Evolutionary conservation across 1,140 invertebrate species (phyloP).

Genomic region (Colletes latitarsis): DNA sequence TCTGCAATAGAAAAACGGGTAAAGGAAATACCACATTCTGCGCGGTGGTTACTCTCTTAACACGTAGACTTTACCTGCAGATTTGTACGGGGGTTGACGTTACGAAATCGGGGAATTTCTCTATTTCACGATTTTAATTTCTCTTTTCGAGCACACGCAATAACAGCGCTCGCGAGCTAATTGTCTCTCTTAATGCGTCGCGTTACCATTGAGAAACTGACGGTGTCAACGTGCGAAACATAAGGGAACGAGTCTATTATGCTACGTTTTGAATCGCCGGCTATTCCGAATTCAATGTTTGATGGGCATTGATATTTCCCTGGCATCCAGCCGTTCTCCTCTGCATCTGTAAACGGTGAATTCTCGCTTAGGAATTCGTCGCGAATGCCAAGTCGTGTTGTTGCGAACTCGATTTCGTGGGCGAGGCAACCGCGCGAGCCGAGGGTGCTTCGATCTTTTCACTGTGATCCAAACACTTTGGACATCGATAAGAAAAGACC

Average conservation of each 20-base stretch:
- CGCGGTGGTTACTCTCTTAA: too few relatives aligned
- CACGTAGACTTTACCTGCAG: too few relatives aligned
- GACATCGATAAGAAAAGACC: neutral
- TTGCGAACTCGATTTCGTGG: conserved; percentile 59
- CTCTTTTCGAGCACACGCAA: neutral
- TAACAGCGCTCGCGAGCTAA: neutral
- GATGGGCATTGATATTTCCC: conserved; percentile 55
- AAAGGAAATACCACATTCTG: too few relatives aligned
- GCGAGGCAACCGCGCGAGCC: conserved; percentile 39
- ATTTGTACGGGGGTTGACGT: too few relatives aligned
- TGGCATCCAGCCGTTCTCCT: conserved; percentile 41
- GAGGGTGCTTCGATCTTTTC: conserved; percentile 1
- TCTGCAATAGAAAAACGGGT: too few relatives aligned
- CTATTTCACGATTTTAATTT: neutral
- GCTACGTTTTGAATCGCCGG: conserved; percentile 12
- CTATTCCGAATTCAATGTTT: conserved; percentile 23
- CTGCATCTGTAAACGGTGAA: conserved; percentile 53
- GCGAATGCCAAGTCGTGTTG: conserved; percentile 53
- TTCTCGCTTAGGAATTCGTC: conserved; percentile 49
- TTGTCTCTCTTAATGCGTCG: neutral
- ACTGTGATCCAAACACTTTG: conserved; percentile 10
- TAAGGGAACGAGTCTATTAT: neutral
- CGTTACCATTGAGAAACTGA: conserved; percentile 1
- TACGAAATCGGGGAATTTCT: too few relatives aligned
- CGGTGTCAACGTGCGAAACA: conserved; percentile 4